Conservation (phyloP, 2,888 invertebrate genomes). For the Heliconius charithonia region DNA sequence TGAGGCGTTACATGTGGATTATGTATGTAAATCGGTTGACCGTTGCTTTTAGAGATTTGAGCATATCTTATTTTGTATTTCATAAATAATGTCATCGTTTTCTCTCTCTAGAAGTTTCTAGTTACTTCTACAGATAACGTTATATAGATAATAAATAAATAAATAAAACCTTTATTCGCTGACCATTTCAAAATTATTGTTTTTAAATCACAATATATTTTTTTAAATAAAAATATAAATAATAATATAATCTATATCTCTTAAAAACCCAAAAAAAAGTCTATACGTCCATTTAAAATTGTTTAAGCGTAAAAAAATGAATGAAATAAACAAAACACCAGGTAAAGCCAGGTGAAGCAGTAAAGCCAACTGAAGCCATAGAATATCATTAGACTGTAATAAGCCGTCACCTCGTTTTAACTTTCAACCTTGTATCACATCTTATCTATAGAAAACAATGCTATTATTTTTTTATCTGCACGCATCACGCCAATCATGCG, state of each 20-base stretch:
- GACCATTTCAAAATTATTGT: too few species aligned
- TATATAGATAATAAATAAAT: not conserved
- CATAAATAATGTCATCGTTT: conserved; percentile 9
- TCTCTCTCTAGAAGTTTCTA: conserved; percentile 12
- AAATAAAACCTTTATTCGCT: too few species aligned
- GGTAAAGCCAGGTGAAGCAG: not conserved
- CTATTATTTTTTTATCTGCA: conserved; percentile 3
- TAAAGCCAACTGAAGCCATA: not conserved
- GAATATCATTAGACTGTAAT: not conserved
- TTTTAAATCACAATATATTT: too few species aligned
- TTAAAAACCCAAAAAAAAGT: too few species aligned
- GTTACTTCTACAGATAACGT: not conserved
- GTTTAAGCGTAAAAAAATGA: too few species aligned
- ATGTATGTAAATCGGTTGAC: conserved; percentile 35
- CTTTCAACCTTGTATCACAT: conserved; percentile 18
- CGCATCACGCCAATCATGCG: not conserved
- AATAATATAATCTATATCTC: too few species aligned
- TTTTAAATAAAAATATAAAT: too few species aligned
- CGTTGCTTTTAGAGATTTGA: conserved; percentile 28
- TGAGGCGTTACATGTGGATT: conserved; percentile 37
- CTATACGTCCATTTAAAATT: too few species aligned
- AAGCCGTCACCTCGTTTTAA: conserved; percentile 20
- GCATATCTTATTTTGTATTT: conserved; percentile 9
- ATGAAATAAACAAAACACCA: not conserved
- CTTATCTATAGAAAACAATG: conserved; percentile 14